A percentile compares a stretch with the other conserved stretches of the same genome.
phyloP scores from a whole-genome alignment of 1,140 invertebrate genomes.

The Drosophila triauraria region DNA sequence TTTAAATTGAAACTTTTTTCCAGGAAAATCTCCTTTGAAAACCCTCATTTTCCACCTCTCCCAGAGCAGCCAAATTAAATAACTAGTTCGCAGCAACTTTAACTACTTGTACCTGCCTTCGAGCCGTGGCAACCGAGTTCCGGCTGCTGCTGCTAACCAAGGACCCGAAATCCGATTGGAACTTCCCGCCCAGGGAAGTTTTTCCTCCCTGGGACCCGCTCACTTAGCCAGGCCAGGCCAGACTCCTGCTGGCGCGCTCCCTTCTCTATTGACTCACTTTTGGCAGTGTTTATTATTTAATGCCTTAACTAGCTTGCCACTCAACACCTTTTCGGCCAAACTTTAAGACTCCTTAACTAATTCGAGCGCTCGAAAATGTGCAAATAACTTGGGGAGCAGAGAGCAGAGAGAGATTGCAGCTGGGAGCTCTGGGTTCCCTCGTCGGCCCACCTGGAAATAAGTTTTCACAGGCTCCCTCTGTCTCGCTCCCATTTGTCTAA shows the following conservation, averaged over 20 bases:
- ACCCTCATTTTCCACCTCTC: not conserved
- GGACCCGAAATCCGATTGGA: conserved; percentile 25
- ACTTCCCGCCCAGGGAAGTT: conserved; percentile 12
- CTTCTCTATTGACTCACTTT: conserved; percentile 47
- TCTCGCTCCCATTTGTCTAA: conserved; percentile 58
- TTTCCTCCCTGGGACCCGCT: not conserved
- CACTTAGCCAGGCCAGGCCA: not conserved
- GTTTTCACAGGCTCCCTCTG: conserved; percentile 35
- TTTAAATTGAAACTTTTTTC: conserved; percentile 16
- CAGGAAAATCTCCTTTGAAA: not conserved
- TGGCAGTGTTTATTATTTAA: conserved; percentile 68
- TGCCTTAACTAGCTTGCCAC: conserved; percentile 64
- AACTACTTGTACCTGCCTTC: conserved; percentile 24
- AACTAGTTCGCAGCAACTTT: conserved; percentile 24
- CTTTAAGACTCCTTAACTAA: conserved; percentile 69
- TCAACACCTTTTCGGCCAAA: conserved; percentile 63
- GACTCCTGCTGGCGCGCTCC: not conserved
- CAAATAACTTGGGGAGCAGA: conserved; percentile 59
- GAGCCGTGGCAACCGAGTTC: conserved; percentile 10
- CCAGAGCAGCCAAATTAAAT: conserved; percentile 18
- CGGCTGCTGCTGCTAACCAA: conserved; percentile 1
- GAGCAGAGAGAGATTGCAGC: not conserved
- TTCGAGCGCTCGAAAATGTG: conserved; percentile 66
- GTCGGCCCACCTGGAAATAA: conserved; percentile 25
- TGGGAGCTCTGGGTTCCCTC: not conserved